These are phyloP conservation scores for Eupithecia abbreviata DNA, from an alignment of 2,888 invertebrate species.

Conservation along the genomic window DNA sequence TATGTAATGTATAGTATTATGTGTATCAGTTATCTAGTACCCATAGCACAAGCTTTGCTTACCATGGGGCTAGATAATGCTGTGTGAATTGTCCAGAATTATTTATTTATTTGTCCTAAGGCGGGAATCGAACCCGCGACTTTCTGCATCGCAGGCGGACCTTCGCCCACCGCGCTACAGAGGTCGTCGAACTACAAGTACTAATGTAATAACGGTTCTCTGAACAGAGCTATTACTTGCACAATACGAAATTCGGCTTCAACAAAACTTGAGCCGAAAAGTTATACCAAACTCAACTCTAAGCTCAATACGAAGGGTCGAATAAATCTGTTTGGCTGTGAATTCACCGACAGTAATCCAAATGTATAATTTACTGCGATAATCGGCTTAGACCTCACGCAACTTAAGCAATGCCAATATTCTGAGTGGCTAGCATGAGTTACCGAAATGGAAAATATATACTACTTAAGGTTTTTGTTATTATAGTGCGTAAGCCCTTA, in stretches of 20 bases:
- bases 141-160: too few relatives aligned
- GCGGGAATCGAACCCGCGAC: too few relatives aligned
- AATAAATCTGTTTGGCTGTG: constrained; percentile 32
- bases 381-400: constrained; percentile 22
- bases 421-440: background rate
- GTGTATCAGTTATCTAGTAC: too few relatives aligned
- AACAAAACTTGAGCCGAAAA: constrained; percentile 7
- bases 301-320: constrained; percentile 20
- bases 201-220: background rate
- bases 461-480: too few relatives aligned
- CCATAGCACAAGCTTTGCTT: too few relatives aligned
- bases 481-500: too few relatives aligned
- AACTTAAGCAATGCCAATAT: constrained; percentile 10
- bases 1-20: too few relatives aligned
- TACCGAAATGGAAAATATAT: background rate
- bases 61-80: too few relatives aligned
- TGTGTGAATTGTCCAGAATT: too few relatives aligned
- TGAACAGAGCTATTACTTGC: background rate
- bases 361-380: constrained; percentile 35
- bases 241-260: constrained; percentile 4
- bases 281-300: constrained; percentile 4
- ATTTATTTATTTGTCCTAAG: too few relatives aligned
- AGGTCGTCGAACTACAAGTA: too few relatives aligned
- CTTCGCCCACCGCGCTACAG: too few relatives aligned
- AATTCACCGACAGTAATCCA: constrained; percentile 32